Base-by-base conservation (phyloP, 2,797 vertebrate species). In the Chromobotia macracanthus region DNA sequence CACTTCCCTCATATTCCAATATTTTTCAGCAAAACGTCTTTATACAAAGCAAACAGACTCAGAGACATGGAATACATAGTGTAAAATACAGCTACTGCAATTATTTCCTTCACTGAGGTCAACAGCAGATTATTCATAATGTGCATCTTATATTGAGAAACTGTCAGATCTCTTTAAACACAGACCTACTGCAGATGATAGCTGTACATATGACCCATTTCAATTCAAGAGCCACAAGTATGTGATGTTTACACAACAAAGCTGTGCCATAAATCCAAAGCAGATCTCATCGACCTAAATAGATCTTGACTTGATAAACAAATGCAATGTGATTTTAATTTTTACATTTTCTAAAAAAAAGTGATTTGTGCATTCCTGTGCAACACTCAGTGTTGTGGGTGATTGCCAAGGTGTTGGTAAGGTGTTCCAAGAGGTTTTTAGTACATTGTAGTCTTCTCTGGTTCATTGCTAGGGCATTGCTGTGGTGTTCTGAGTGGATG, bases 11-110 rank as follows among this genome's bases (percentile, higher is more conserved):
- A 63, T 46, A 68, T 75, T 74, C 48, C 55, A 35, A 53, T n/a
- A 7, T 66, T 76, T 69, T 79, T 38, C 55, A 72, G 64, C 1
- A 19, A 80, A 67, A 77, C 68, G 77, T 50, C 56, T 72, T 76
- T 11, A 35, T 63, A 65, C 65, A 71, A 69, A n/a, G 5, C 28
- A 80, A 77, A 80, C 64, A 61, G 16, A 73, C 41, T 7, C 38
- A n/a, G 63, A 68, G 63, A 21, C 48, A 19, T 3, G 5, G 50
- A 41, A 75, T 71, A 44, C 53, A 50, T 10, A 9, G 11, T 28
- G 19, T 15, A 67, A 44, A 51, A 56, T 19, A 41, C 48, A 38
- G 18, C 9, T 25, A 19, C 56, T 73, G 61, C n/a, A 55, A 71
- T 44, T 19, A 78, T 50, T 79, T 23, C n/a, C 51, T 60, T 55